Percentiles rank a stretch among this genome's conserved stretches.
phyloP scores from a whole-genome alignment of 2,888 invertebrate genomes.

The Athetis lepigone region DNA sequence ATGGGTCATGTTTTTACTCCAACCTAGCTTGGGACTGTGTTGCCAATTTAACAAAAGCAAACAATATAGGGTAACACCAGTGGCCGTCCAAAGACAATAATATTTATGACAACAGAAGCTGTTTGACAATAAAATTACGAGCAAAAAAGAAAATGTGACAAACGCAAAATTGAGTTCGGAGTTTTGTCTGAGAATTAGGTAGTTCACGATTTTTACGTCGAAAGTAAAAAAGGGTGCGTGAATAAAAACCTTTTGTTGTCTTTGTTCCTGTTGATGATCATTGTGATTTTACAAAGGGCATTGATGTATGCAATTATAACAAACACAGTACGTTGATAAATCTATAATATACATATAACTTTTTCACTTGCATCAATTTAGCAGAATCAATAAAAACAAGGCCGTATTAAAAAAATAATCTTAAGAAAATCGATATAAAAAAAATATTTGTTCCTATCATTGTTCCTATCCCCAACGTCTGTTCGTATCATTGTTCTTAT shows the following conservation, averaged over 20 bases:
- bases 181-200: slow-evolving; percentile 54
- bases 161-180: slow-evolving; percentile 59
- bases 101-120: slow-evolving; percentile 85
- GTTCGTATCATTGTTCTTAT: too few relatives aligned
- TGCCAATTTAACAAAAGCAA: slow-evolving; percentile 78
- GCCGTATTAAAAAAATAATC: too few relatives aligned
- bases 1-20: slow-evolving; percentile 78
- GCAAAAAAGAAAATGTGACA: slow-evolving; percentile 71
- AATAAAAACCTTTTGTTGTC: slow-evolving; percentile 48
- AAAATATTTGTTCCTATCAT: too few relatives aligned
- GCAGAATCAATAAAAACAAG: neutral
- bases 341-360: neutral
- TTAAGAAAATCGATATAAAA: too few relatives aligned
- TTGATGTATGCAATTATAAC: slow-evolving; percentile 19
- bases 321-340: neutral
- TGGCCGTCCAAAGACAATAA: slow-evolving; percentile 81
- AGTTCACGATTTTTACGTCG: slow-evolving; percentile 49
- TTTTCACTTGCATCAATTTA: neutral
- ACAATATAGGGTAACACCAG: slow-evolving; percentile 86
- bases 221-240: slow-evolving; percentile 59
- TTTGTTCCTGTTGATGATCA: slow-evolving; percentile 27
- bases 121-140: slow-evolving; percentile 74
- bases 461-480: too few relatives aligned
- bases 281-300: slow-evolving; percentile 24
- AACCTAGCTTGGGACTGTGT: slow-evolving; percentile 63